Evolutionary conservation across 2,797 vertebrate species (phyloP).

Genomic region (Pampus argenteus): DNA sequence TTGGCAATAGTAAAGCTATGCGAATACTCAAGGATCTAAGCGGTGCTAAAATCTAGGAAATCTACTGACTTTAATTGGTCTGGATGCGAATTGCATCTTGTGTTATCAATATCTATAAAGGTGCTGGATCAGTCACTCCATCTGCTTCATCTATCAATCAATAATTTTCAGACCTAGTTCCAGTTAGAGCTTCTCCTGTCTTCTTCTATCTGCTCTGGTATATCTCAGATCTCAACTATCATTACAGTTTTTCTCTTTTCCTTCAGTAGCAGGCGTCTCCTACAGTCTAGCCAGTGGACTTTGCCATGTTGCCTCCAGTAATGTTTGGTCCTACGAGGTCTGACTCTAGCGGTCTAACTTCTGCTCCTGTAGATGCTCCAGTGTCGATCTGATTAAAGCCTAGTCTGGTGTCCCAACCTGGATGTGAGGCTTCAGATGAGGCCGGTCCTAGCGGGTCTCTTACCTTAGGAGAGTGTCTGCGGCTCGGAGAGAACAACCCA

Average conservation of each 20-base stretch:
- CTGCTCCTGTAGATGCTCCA: slow-evolving; percentile 34
- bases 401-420: slow-evolving; percentile 43
- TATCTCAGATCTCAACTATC: not conserved
- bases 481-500: slow-evolving; percentile 84
- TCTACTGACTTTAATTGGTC: not conserved
- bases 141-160: not conserved
- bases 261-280: slow-evolving; percentile 11
- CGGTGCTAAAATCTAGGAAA: not conserved
- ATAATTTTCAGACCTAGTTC: not conserved
- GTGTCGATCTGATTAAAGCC: slow-evolving; percentile 19
- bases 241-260: not conserved
- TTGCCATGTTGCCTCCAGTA: slow-evolving; percentile 15
- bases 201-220: not conserved
- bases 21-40: not conserved
- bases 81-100: not conserved
- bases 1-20: not conserved
- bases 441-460: slow-evolving; percentile 66
- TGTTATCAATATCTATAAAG: slow-evolving; percentile 23
- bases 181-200: slow-evolving; percentile 2
- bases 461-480: slow-evolving; percentile 87
- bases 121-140: slow-evolving; percentile 7
- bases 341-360: slow-evolving; percentile 21
- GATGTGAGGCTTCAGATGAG: slow-evolving; percentile 45
- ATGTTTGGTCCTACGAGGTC: slow-evolving; percentile 30
- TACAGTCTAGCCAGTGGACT: slow-evolving; percentile 13